Conservation (phyloP, 2,113 vertebrate genomes). For the Muntiacus reevesi region DNA sequence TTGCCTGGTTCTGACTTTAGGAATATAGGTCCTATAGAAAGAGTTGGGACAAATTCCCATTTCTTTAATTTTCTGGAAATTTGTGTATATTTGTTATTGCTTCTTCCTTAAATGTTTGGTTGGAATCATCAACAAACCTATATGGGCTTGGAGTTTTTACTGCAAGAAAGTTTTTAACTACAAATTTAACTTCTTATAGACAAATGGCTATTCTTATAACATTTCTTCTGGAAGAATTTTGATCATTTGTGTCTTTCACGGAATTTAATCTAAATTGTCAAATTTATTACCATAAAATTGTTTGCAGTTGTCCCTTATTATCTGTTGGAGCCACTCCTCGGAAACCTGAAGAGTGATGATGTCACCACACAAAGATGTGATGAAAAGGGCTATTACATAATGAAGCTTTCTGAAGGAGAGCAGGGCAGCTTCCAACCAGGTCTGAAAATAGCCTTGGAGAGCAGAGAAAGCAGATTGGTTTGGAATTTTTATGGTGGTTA, state of each 20-base stretch:
- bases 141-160: neutral
- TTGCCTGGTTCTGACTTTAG: neutral
- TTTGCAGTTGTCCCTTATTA: neutral
- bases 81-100: neutral
- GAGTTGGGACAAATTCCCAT: neutral
- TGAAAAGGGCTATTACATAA: neutral
- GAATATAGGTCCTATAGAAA: neutral
- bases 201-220: neutral
- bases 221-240: neutral
- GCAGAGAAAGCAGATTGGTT: neutral
- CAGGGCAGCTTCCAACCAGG: neutral
- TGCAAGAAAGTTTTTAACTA: neutral
- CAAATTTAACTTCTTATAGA: neutral
- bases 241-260: neutral
- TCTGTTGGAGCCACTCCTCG: neutral
- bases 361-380: neutral
- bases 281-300: neutral
- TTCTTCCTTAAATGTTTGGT: neutral
- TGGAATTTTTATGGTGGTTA: neutral
- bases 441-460: neutral
- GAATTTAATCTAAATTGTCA: neutral
- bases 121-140: neutral
- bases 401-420: neutral
- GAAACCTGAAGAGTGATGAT: neutral
- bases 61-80: neutral